Base-by-base conservation (phyloP, 1,140 invertebrate genomes). In the Trichonephila clavata region DNA sequence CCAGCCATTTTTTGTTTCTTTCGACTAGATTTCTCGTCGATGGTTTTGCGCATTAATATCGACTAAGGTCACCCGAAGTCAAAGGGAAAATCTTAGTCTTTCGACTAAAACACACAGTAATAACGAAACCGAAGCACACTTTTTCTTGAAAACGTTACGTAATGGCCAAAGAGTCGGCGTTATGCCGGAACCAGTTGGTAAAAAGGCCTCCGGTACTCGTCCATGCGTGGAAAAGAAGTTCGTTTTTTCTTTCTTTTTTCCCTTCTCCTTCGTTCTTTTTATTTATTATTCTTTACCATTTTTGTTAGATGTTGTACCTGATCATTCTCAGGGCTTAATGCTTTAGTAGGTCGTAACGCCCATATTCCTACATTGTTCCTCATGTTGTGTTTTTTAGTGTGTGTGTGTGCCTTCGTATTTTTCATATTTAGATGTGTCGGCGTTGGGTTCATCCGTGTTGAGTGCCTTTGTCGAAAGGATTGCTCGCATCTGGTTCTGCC, bases 321-420 rank as follows among this genome's bases (percentile, higher is more conserved):
- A 89, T 89, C 65, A 13, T 24, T 68, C 61, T 89, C 63, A 65
- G 39, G 32, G 87, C 63, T 59, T 65, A 71, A 89, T 89, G 87
- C 87, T 50, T 89, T 89, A 89, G 65, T 92, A 92, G 90, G 90
- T 84, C 90, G 90, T 27, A 84, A 84, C 81, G 81, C 81, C 81
- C 81, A 84, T 84, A 84, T 16, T 59, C 81, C n/a, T 14, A n/a
- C 81, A 84, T 84, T 84, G 81, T 84, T 84, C 24, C 43, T 50
- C 20, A 59, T 14, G 24, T 21, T 84, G 50, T 21, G 43, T 24
- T 32, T 39, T 27, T 16, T 77, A 24, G 18, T 13, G 27, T 39
- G 68, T 77, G 16, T 68, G 43, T 10, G 43, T 3, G 60, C 60
- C 68, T 77, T 32, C 68, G 39, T 77, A 32, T 77, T 39, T 68